Base-by-base conservation (phyloP, 2,797 vertebrate genomes). In the Agapornis canus region DNA sequence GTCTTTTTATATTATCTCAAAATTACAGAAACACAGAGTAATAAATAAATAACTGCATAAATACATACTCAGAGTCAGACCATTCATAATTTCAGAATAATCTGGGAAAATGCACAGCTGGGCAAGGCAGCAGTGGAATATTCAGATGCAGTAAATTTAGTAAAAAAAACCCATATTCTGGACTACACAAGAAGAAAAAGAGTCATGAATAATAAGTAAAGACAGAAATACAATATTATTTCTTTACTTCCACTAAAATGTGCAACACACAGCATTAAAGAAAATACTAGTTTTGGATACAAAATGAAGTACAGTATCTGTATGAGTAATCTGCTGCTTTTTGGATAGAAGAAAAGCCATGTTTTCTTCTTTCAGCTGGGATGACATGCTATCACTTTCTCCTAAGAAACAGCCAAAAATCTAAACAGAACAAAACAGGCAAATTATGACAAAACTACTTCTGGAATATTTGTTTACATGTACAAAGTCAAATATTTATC, bases 361-460 rank as follows among this genome's bases (percentile, higher is more conserved):
- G 51, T 77, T 97, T 93, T 98, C 97, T 95, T 97, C 97, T 93
- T 96, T 96, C 2, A 86, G 17, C 4, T 94, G 92, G 27, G 95
- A 54, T 95, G 80, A 13, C 12, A 64, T 18, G 39, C 13, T 23
- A 86, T 64, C 78, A 10, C 78, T 93, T 80, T 96, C 83, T 56
- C 47, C 77, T n/a, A 59, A 82, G 80, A 97, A 98, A 90, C 91
- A 98, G 76, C 98, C 98, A 95, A 98, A 98, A 90, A 98, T 96
- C 98, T 98, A 76, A 93, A 97, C 75, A 84, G 95, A 95, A 90
- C 7, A 81, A 64, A 60, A 78, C 3, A 76, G 76, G 35, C 12
- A 47, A 61, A 49, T 73, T 54, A 86, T 26, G 82, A 39, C 10
- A 83, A 82, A 66, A 37, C 6, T 61, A 20, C 3, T 78, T 83